Evolutionary conservation across 2,888 invertebrate genomes (phyloP), one percentile per base, ranked within the genome.

Genomic region (Oscheius myriophilus): DNA sequence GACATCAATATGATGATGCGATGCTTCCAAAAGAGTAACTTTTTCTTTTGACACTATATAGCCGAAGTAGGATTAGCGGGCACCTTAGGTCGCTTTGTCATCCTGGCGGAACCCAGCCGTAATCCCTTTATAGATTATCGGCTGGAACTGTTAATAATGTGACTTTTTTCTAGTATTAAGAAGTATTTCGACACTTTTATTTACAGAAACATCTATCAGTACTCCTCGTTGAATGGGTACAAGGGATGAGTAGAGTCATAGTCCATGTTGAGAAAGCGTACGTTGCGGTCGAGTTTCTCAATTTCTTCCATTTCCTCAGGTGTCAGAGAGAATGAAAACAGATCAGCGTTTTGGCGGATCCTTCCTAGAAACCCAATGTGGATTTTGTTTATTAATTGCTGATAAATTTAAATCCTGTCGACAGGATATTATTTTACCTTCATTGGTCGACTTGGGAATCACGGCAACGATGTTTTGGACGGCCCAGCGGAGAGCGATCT

Each of bases 401-500:
- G 43, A 75, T 63, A 66, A 49, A 45, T 33, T n/a, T 21, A 16
- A 41, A 26, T n/a, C n/a, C n/a, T n/a, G n/a, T n/a, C n/a, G n/a
- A n/a, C n/a, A n/a, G n/a, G n/a, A n/a, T n/a, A n/a, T n/a, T n/a
- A n/a, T n/a, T n/a, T n/a, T 33, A 33, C 33, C 67, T 71, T 71
- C 79, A 46, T 85, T 84, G 3, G 82, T 84, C 4, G 88, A 88
- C 75, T 87, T 88, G 16, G 88, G 88, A 39, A 88, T 82, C 16
- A 87, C 87, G 61, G 86, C 86, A 67, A 87, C 82, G 41, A 82
- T 83, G 66, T 87, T 86, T 67, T 88, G 87, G 7, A 87, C 78
- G 3, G 87, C 85, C 88, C 88, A 88, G 41, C 87, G 80, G 21
- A 88, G 81, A 7, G 87, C 74, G n/a, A 88, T 78, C 72, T 88